Evolutionary conservation across 2,113 vertebrate genomes (phyloP), one percentile per base, ranked within the genome.

Genomic region (Paralichthys olivaceus): DNA sequence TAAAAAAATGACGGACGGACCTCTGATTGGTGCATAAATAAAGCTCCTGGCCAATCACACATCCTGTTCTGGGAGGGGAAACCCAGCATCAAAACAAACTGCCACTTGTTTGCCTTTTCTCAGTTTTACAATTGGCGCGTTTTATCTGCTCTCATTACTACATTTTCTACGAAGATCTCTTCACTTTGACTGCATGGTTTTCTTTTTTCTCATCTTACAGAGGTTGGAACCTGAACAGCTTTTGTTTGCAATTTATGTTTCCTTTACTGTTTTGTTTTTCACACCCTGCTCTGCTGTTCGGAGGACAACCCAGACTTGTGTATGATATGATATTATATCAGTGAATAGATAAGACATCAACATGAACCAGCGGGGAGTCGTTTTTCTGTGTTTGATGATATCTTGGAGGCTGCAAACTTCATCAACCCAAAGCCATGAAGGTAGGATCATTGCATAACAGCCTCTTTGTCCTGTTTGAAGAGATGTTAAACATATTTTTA

Each of bases 351-450:
- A 82, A 14, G 4, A 51, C 53, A 59, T 75, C 79, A 91, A 43
- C 72, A 93, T 93, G 93, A 20, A 80, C 19, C 68, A 63, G 55
- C 79, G 81, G 89, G 22, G 71, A 81, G 73, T 91, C 64, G 34
- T 91, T 47, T 71, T 85, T 7, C 22, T 89, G 47, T 85, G 77
- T 66, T 37, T 89, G 43, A 58, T 75, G 26, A 73, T 93, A 34
- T 69, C 69, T 5, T 87, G 88, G 60, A 70, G 68, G 58, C 69
- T 84, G 2, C 83, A 74, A 23, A 45, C 77, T 25, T 59, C 79
- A 25, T 63, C 65, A 56, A 26, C 79, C 2, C 92, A 92, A 84
- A 86, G 88, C 2, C 91, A 93, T 37, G 91, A 94, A 92, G 94
- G 94, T 95, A 88, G 25, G 82, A 17, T 23, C 3, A 12, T 49